Conservation (phyloP, 1,140 invertebrate species). For the Asbolus verrucosus region DNA sequence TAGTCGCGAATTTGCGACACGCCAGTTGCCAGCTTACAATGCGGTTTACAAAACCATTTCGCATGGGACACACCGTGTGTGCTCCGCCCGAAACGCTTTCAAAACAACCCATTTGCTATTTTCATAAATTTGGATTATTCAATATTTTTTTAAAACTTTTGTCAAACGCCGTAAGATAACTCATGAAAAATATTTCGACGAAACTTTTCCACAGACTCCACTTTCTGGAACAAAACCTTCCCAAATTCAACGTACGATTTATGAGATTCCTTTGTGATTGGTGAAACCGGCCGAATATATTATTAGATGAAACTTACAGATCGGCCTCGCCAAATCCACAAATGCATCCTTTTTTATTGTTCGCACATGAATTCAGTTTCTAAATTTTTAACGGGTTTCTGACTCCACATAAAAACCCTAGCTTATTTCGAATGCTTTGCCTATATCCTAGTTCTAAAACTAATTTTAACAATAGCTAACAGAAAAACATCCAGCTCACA, state of each 20-base stretch:
- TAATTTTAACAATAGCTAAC: too few species aligned
- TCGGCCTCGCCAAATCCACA: slow-evolving; percentile 20
- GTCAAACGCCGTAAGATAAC: slow-evolving; percentile 25
- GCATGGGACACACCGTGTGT: background rate
- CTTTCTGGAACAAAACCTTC: slow-evolving; percentile 41
- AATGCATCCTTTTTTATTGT: slow-evolving; percentile 32
- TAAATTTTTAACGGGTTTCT: slow-evolving; percentile 10
- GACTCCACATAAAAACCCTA: slow-evolving; percentile 19
- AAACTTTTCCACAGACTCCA: slow-evolving; percentile 25
- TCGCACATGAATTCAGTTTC: slow-evolving; percentile 24
- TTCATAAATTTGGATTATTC: slow-evolving; percentile 36
- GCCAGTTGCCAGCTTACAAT: slow-evolving; percentile 48
- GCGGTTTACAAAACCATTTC: slow-evolving; percentile 35
- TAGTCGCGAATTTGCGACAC: slow-evolving; percentile 58
- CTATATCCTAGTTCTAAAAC: too few species aligned
- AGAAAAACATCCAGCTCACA: too few species aligned
- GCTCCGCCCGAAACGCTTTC: too few species aligned
- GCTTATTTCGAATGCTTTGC: too few species aligned
- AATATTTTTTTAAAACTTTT: slow-evolving; percentile 18
- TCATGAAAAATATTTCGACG: slow-evolving; percentile 38
- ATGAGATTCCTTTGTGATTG: slow-evolving; percentile 45
- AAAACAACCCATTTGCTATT: background rate
- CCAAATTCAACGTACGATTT: slow-evolving; percentile 42
- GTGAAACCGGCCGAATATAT: slow-evolving; percentile 34
- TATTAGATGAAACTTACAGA: slow-evolving; percentile 29